Evolutionary conservation across 1,140 invertebrate species (phyloP), one percentile per base, ranked within the genome.

Genomic region (Bactericera cockerelli): DNA sequence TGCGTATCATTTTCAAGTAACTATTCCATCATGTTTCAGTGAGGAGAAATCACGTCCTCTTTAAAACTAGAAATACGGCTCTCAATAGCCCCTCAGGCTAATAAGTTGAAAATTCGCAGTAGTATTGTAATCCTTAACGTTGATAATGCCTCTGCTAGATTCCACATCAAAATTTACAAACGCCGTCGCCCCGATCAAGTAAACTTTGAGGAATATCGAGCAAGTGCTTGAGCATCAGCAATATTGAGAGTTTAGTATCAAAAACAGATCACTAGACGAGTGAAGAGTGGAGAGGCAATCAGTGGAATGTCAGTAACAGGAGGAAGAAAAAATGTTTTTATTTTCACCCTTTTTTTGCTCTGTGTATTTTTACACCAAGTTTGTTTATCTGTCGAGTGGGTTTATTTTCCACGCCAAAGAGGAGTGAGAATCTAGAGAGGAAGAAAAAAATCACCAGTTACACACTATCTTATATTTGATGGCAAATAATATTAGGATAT

Each of bases 281-380:
- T 10, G 22, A 19, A 19, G 22, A 49, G 19, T 4, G 19, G 42
- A 49, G 42, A 49, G 42, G 42, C 42, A 49, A 49, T 49, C 42
- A 49, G 42, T 22, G 22, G 22, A 22, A 19, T 49, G 42, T 49
- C 42, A 49, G 3, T 6, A 49, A 49, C 42, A 49, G 42, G n/a
- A 49, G 42, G 19, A 49, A 22, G n/a, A 49, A 49, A 49, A 49
- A 49, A 6, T 3, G 4, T 49, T 49, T 49, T 49, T 4, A 6
- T 49, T 49, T 49, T 49, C n/a, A 4, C 4, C 42, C 42, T n/a
- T 49, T 49, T 49, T 49, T n/a, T n/a, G n/a, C n/a, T 22, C 42
- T 49, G 4, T 49, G 22, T 49, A 49, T 49, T 49, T 49, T 49
- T 49, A 49, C 42, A 49, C 42, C 42, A 49, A 49, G 42, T 49